These are phyloP conservation scores for Tokudaia muenninki DNA, from an alignment of 2,797 vertebrate species.

Conservation along the genomic window DNA sequence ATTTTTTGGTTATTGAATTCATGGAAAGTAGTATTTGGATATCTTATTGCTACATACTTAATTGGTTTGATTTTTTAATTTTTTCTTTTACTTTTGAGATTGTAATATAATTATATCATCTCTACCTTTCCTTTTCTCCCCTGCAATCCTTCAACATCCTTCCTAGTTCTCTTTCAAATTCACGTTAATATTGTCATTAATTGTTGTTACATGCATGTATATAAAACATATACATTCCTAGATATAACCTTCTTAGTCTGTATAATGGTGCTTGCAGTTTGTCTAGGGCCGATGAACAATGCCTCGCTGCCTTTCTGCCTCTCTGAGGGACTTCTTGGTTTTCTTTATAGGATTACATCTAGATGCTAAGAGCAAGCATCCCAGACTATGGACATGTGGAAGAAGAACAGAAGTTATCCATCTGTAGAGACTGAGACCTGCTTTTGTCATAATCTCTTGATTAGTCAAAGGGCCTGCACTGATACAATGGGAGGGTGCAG, in stretches of 20 bases:
- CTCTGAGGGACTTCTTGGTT: neutral
- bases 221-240: too few relatives aligned
- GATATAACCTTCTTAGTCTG: neutral
- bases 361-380: neutral
- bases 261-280: too few relatives aligned
- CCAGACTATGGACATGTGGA: neutral
- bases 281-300: too few relatives aligned
- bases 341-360: neutral
- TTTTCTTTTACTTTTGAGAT: neutral
- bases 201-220: neutral
- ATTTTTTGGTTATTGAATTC: neutral
- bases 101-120: neutral
- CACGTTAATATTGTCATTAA: too few relatives aligned
- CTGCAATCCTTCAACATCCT: neutral
- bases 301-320: neutral
- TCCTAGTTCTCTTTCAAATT: neutral
- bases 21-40: neutral
- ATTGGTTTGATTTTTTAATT: neutral
- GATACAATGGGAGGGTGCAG: neutral
- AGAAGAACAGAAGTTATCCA: neutral
- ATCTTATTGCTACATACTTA: neutral
- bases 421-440: neutral
- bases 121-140: neutral
- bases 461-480: neutral
- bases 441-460: neutral